A percentile compares a stretch with the other conserved stretches of the same genome.
Evolutionary conservation across 2,888 invertebrate genomes (phyloP).

Genomic region (Chrysolina americana): DNA sequence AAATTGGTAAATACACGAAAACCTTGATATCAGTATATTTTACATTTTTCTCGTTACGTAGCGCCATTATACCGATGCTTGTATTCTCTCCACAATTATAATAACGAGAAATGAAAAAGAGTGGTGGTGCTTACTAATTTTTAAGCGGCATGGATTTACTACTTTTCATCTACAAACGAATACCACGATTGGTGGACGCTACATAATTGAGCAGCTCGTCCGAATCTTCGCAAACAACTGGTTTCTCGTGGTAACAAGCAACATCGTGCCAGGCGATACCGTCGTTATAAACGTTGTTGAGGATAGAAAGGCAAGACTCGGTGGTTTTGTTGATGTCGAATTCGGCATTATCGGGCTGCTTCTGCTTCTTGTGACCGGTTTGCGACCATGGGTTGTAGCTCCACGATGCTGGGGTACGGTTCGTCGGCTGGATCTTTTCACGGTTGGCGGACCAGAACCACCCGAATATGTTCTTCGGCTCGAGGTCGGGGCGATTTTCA

Average conservation of each 20-base stretch:
- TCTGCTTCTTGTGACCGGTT: constrained; percentile 90
- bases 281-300: constrained; percentile 94
- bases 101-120: not conserved
- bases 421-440: constrained; percentile 88
- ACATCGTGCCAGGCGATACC: constrained; percentile 96
- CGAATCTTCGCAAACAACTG: constrained; percentile 91
- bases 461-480: constrained; percentile 87
- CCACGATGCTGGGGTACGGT: constrained; percentile 80
- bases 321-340: constrained; percentile 90
- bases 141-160: not conserved
- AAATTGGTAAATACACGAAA: no score
- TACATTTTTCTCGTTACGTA: not conserved
- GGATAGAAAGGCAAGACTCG: constrained; percentile 88
- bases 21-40: no score
- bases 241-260: constrained; percentile 94
- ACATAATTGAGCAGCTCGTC: constrained; percentile 90
- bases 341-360: constrained; percentile 92
- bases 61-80: not conserved
- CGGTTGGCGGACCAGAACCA: constrained; percentile 96
- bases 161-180: constrained; percentile 77
- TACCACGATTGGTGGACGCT: constrained; percentile 86
- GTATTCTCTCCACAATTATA: no score
- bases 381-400: constrained; percentile 92
- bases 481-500: constrained; percentile 87
- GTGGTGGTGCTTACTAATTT: not conserved